A percentile compares a stretch with the other conserved stretches of the same genome.
phyloP scores from a whole-genome alignment of 1,140 invertebrate genomes.

The Drosophila pandora region DNA sequence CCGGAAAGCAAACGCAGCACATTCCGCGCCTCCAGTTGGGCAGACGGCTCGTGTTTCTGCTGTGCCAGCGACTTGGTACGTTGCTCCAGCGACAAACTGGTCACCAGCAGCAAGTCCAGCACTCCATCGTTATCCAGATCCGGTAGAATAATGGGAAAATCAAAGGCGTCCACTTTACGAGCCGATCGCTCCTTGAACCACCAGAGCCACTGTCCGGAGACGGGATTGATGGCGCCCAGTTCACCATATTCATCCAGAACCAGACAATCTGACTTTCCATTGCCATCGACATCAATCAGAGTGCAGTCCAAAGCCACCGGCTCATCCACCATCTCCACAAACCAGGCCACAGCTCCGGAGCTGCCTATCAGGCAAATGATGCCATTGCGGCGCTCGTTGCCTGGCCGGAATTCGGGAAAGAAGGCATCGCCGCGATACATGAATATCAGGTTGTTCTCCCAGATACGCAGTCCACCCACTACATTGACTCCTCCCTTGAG shows the following conservation, averaged over 20 bases:
- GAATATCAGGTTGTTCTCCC: conserved; percentile 88
- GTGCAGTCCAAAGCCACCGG: conserved; percentile 89
- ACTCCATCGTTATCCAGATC: conserved; percentile 89
- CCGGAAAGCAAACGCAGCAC: conserved; percentile 88
- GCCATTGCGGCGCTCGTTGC: conserved; percentile 85
- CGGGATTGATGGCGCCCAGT: conserved; percentile 88
- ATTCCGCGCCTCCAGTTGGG: conserved; percentile 84
- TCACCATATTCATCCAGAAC: conserved; percentile 88
- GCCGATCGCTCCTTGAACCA: conserved; percentile 85
- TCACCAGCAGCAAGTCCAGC: conserved; percentile 87
- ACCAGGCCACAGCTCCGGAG: conserved; percentile 87
- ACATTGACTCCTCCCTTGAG: conserved; percentile 89
- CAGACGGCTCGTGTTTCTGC: conserved; percentile 37
- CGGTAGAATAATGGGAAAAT: conserved; percentile 89
- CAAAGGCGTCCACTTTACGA: conserved; percentile 85
- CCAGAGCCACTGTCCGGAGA: conserved; percentile 87
- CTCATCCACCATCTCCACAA: conserved; percentile 86
- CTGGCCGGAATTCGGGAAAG: conserved; percentile 84
- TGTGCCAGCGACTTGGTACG: conserved; percentile 61
- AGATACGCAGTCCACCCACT: conserved; percentile 86
- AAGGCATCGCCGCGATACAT: conserved; percentile 88
- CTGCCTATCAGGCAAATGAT: conserved; percentile 87
- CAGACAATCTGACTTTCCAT: conserved; percentile 89
- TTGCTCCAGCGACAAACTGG: conserved; percentile 78
- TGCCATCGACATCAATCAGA: conserved; percentile 88